Base-by-base conservation (phyloP, 2,888 invertebrate species). In the Acanthosepion lycidas region DNA sequence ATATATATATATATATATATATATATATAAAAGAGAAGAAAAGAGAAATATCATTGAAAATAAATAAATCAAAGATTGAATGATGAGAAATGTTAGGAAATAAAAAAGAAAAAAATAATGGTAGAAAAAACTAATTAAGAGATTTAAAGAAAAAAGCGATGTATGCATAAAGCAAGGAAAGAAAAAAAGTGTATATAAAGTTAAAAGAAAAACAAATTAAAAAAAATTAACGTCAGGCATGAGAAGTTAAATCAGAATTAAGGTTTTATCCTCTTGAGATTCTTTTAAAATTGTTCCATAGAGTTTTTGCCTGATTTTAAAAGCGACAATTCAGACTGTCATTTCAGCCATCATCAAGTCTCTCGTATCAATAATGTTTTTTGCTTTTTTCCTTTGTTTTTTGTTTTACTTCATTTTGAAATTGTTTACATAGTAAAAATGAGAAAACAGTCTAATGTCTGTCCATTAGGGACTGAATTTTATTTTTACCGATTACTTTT, bases 361-460 rank as follows among this genome's bases (percentile, higher is more conserved):
- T n/a, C 1, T 78, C 33, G n/a, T n/a, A 78, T 78, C 78, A 78
- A 78, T 33, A 78, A 78, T 33, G 78, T 15, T 20, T 59, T 23
- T 59, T 59, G 20, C 6, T 0, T 20, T 23, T 59, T 59, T 6
- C 6, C 23, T n/a, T 78, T 5, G 2, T 18, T 78, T 78, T n/a
- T 78, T 33, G n/a, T 78, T 78, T 78, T 9, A n/a, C 33, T 33
- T 78, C 33, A 18, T 78, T n/a, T 33, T 78, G 3, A 78, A 78
- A 78, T 33, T 78, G 78, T 78, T 78, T 78, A 78, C 78, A 78
- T 78, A 33, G 78, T n/a, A n/a, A 78, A 78, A 78, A 78, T 78
- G n/a, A n/a, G 78, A 78, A 78, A 78, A n/a, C n/a, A 33, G n/a
- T 33, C 15, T 78, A 78, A 78, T 78, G 78, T 78, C 78, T 78